Evolutionary conservation across 2,888 invertebrate genomes (phyloP), one percentile per base, ranked within the genome.

Genomic region (Diogma glabrata): DNA sequence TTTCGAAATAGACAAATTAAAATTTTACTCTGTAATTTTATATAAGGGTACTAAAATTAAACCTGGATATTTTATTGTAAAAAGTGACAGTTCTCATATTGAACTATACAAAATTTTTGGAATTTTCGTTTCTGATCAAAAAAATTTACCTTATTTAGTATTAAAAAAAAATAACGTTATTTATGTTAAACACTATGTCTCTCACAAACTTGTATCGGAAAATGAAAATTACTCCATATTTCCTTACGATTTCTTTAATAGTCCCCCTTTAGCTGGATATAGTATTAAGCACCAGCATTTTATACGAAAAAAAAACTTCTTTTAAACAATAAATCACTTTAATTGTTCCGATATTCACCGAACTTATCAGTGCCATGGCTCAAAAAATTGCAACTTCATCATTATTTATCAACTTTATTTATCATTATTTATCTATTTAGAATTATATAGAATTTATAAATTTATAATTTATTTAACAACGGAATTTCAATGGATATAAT

Each of bases 11-110:
- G 19, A 17, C 5, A 40, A 17, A 4, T 10, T 40, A 9, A 40
- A 40, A 19, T 19, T 40, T 40, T 40, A 40, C 12, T 40, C 40
- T 3, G 4, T 3, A 8, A 8, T 40, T 9, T 4, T 8, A 4
- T 40, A 40, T 40, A 40, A 40, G 40, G 40, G 40, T 9, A 40
- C 40, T 10, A 40, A 40, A 19, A 19, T 40, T 19, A 17, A 40
- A 19, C 3, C 20, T 8, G 4, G 20, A 19, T 17, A 40, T 40
- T 40, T 40, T 40, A 40, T 40, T 8, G 17, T n/a, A 40, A 40
- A 19, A 9, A 3, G 4, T 17, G 12, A 40, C 2, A 19, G 4
- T 4, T 36, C 36, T 17, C 36, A 36, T 12, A 36, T 36, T 6
- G 19, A 40, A n/a, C 4, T 40, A 3, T 19, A 40, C 12, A 19